Percentiles rank a stretch among this genome's conserved stretches.
Conservation (phyloP, 2,113 vertebrate species). For the Acrocephalus kingi region DNA sequence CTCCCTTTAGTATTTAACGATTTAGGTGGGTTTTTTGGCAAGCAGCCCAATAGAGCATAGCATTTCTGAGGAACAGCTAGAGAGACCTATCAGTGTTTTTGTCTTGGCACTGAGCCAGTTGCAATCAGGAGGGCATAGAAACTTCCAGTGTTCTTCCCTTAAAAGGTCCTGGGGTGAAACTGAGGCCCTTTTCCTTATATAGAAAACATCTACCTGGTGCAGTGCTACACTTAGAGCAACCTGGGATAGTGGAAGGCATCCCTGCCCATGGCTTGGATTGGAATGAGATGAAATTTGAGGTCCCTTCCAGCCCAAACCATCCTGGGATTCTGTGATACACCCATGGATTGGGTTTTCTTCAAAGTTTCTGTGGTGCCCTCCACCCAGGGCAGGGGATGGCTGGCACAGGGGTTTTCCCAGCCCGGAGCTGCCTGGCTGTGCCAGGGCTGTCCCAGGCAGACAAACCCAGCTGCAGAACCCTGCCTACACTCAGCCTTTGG, state of each 20-base stretch:
- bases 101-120: no score
- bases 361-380: neutral
- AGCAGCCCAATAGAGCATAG: no score
- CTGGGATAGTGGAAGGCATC: neutral
- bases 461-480: neutral
- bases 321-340: neutral
- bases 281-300: rapidly evolving
- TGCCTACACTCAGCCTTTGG: rapidly evolving
- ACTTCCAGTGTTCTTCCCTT: no score
- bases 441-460: neutral
- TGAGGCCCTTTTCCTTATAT: no score
- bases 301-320: neutral
- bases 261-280: neutral
- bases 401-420: neutral
- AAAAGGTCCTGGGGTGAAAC: no score
- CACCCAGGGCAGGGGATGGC: rapidly evolving
- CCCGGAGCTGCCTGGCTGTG: neutral
- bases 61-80: no score
- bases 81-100: no score
- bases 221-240: neutral
- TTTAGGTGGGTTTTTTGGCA: no score
- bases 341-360: neutral
- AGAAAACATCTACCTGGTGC: no score
- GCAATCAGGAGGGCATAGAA: no score
- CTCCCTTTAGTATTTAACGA: no score